Evolutionary conservation across 2,113 vertebrate genomes (phyloP).

Genomic region (Fregetta grallaria): DNA sequence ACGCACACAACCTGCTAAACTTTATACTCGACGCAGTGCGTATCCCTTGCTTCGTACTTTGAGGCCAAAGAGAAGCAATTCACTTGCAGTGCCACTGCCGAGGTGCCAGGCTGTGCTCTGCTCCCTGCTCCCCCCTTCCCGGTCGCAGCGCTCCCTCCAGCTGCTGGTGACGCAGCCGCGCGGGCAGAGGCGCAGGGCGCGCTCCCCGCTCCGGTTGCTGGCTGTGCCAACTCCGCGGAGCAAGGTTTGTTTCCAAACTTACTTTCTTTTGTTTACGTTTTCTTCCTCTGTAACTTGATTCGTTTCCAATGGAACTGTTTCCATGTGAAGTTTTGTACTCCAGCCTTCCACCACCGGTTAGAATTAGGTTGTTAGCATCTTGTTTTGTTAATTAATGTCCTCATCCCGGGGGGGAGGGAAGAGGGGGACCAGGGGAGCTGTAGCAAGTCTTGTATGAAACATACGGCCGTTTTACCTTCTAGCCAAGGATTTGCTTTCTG

Average conservation of each 20-base stretch:
- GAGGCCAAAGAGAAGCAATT: slow-evolving; percentile 7
- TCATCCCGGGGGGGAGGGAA: neutral
- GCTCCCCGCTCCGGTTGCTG: neutral
- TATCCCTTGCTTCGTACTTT: neutral
- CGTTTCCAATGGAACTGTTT: neutral
- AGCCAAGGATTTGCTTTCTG: neutral
- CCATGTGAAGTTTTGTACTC: neutral
- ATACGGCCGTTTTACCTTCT: neutral
- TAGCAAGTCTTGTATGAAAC: neutral
- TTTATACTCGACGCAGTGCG: neutral
- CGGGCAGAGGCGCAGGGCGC: neutral
- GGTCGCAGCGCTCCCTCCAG: neutral
- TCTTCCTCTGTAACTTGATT: neutral
- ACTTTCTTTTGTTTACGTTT: neutral
- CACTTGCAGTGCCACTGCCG: neutral
- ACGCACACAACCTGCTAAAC: neutral
- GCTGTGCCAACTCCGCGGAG: neutral
- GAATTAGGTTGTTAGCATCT: neutral
- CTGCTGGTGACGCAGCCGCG: neutral
- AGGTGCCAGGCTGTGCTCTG: neutral
- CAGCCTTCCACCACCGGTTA: neutral
- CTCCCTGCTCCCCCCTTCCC: neutral
- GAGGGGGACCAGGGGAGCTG: neutral
- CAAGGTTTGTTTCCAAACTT: neutral
- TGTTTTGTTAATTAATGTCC: neutral